Percentiles rank a stretch among this genome's conserved stretches.
These are phyloP conservation scores for Chlamydotis undulata DNA, from an alignment of 2,113 vertebrate genomes.

Conservation along the genomic window DNA sequence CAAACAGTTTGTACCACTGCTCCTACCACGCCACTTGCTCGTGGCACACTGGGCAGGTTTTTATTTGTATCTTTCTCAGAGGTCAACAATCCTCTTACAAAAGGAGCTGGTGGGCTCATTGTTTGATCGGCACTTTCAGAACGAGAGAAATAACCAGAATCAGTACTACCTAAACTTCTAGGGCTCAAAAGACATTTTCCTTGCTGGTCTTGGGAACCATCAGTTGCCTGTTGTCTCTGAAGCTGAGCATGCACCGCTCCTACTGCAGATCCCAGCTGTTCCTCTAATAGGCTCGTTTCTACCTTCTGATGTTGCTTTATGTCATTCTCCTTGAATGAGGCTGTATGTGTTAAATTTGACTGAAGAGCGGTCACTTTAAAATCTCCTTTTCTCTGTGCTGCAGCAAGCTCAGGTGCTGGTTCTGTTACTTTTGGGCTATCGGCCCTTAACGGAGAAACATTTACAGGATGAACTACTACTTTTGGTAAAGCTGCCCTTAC, in stretches of 20 bases:
- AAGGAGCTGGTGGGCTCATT: slow-evolving; percentile 90
- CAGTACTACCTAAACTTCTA: slow-evolving; percentile 94
- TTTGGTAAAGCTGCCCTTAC: slow-evolving; percentile 86
- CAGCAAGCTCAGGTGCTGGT: slow-evolving; percentile 79
- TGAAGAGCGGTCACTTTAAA: slow-evolving; percentile 73
- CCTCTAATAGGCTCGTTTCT: slow-evolving; percentile 76
- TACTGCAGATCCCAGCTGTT: slow-evolving; percentile 77
- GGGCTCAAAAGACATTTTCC: slow-evolving; percentile 92
- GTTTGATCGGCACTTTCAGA: slow-evolving; percentile 97
- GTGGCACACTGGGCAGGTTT: slow-evolving; percentile 59
- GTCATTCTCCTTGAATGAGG: slow-evolving; percentile 83
- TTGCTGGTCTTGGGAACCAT: slow-evolving; percentile 91
- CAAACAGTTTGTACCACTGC: slow-evolving; percentile 78
- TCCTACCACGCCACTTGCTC: slow-evolving; percentile 62
- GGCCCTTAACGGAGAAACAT: slow-evolving; percentile 84
- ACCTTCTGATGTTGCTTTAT: slow-evolving; percentile 76
- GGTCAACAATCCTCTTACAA: slow-evolving; percentile 83
- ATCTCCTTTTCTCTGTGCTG: slow-evolving; percentile 84
- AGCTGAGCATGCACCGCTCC: slow-evolving; percentile 86
- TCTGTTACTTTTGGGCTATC: slow-evolving; percentile 87
- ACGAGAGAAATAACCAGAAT: slow-evolving; percentile 97
- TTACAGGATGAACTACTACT: slow-evolving; percentile 91
- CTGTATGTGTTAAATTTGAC: slow-evolving; percentile 73
- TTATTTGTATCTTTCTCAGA: slow-evolving; percentile 84
- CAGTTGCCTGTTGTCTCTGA: slow-evolving; percentile 95